phyloP scores from a whole-genome alignment of 23 tunicate species.

The Clavelina lepadiformis region DNA sequence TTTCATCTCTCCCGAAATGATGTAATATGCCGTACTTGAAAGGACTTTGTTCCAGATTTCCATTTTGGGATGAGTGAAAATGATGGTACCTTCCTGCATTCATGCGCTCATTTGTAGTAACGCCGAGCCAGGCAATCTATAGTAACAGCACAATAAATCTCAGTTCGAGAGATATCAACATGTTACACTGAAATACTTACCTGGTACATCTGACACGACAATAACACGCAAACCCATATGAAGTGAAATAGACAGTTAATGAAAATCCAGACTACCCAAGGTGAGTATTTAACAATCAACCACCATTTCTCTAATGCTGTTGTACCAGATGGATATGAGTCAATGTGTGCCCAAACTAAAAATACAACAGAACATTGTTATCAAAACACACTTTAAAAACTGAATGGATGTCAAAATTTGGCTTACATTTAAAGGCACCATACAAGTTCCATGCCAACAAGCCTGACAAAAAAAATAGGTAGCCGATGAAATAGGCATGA shows the following conservation, averaged over 20 bases:
- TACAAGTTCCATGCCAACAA: conserved; percentile 71
- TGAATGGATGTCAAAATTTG: not conserved
- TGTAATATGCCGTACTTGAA: conserved; percentile 64
- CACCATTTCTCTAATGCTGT: conserved; percentile 21
- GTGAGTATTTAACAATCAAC: conserved; percentile 38
- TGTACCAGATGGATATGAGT: not conserved
- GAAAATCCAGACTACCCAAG: conserved; percentile 93
- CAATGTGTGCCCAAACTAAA: conserved; percentile 53
- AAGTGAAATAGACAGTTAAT: conserved; percentile 50
- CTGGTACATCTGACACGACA: conserved; percentile 72
- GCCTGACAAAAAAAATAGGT: conserved; percentile 58
- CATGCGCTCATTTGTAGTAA: conserved; percentile 89
- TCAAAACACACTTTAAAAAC: not conserved
- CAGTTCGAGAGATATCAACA: not conserved
- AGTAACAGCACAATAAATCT: not conserved
- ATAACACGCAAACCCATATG: conserved; percentile 73
- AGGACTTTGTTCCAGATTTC: conserved; percentile 70
- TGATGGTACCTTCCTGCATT: conserved; percentile 72
- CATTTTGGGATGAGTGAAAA: conserved; percentile 49
- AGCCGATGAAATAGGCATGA: conserved; percentile 83
- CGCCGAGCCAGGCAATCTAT: conserved; percentile 73
- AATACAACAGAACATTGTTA: not conserved
- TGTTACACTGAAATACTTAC: conserved; percentile 8
- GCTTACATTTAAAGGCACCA: conserved; percentile 78
- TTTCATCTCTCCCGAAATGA: no score